Percentiles rank a stretch among this genome's conserved stretches.
Evolutionary conservation across 2,113 vertebrate genomes (phyloP).

Genomic region (Oreamnos americanus): DNA sequence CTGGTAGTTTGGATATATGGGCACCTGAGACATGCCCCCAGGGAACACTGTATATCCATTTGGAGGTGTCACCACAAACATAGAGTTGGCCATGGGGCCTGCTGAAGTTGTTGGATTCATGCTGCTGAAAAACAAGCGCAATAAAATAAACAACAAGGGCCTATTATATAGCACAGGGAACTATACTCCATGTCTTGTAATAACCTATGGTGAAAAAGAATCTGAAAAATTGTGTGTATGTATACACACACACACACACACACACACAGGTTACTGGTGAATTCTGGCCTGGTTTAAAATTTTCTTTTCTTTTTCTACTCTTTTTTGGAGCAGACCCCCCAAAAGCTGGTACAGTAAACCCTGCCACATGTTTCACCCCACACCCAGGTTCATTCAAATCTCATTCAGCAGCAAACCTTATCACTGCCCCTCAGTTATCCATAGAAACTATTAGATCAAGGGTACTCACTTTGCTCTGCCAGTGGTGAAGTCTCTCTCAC

Average conservation of each 20-base stretch:
- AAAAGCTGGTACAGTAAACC: not conserved
- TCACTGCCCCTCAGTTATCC: not conserved
- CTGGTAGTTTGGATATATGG: not conserved
- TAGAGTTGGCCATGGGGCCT: not conserved
- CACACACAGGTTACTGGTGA: not conserved
- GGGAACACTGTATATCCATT: not conserved
- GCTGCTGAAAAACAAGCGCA: not conserved
- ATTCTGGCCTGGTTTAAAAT: not conserved
- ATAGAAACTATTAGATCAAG: not conserved
- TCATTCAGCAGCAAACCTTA: not conserved
- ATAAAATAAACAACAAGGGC: not conserved
- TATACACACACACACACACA: too few relatives aligned
- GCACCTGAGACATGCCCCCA: not conserved
- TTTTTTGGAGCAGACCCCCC: not conserved
- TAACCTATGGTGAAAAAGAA: not conserved
- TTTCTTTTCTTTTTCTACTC: not conserved
- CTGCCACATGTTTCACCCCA: too few relatives aligned
- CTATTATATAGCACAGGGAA: not conserved
- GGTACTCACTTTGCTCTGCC: slow-evolving; percentile 10
- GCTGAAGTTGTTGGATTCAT: not conserved
- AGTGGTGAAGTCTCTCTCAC: not conserved
- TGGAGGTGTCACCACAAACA: not conserved
- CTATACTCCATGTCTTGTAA: not conserved
- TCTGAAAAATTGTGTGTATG: not conserved
- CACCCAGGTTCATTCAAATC: not conserved